Base-by-base conservation (phyloP, 2,113 vertebrate genomes). In the Paramormyrops kingsleyae region DNA sequence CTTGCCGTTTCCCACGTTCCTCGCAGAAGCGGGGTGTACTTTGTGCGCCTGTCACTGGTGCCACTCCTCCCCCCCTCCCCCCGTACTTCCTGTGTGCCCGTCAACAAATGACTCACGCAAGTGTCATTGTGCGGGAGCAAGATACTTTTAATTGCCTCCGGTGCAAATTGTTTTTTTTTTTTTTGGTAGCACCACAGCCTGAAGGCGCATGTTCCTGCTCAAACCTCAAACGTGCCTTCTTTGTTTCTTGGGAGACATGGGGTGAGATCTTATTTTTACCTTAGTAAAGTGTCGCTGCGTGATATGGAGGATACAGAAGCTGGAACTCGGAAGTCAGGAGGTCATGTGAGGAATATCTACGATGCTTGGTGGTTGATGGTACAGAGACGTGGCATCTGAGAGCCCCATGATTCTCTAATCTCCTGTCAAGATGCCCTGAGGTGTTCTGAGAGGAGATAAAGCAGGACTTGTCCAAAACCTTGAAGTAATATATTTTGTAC, bases 41-140 rank as follows among this genome's bases (percentile, higher is more conserved):
- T 84, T 84, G 83, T 84, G 21, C 19, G 83, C 44, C 42, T 84
- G 83, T 84, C 83, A 84, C 83, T 13, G 44, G 5, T 46, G 19
- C 39, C 19, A 3, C 80, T 46, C 42, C 80, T 8, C 17, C 17
- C 39, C 42, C 1, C 44, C 24, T 24, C 59, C 24, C 59, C 59
- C 42, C 6, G 0, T 1, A 19, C 44, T 84, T 84, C 83, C 83
- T 84, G 83, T 12, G 19, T 24, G 21, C 44, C 39, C 44, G 21
- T 84, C 83, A 84, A 84, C 83, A 84, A 46, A 84, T 84, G 83
- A 84, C 83, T 84, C 83, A 84, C 83, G 44, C 83, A 6, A 84
- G 44, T 46, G 42, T 21, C 83, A 84, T 42, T 5, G 83, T 10
- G 19, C 39, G 1, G 83, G 42, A 47, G 83, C 13, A 42, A 47